Evolutionary conservation across 1,140 invertebrate species (phyloP).

Genomic region (Latrodectus geometricus): DNA sequence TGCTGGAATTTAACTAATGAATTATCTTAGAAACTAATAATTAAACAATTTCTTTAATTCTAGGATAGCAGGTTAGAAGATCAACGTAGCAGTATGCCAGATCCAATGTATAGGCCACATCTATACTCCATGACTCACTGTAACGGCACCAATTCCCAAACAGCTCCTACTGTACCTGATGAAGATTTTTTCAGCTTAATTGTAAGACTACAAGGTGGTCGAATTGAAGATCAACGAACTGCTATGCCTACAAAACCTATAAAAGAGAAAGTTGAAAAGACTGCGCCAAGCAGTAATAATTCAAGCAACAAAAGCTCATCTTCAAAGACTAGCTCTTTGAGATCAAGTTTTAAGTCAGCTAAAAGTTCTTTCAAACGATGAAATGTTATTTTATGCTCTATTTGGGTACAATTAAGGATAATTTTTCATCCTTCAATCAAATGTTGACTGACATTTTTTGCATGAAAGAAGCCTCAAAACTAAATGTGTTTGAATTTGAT

Average conservation of each 20-base stretch:
- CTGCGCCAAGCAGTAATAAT: conserved; percentile 16
- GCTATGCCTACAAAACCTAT: conserved; percentile 55
- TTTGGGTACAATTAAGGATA: no score
- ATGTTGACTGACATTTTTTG: no score
- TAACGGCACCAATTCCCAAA: conserved; percentile 29
- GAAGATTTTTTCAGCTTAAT: conserved; percentile 97
- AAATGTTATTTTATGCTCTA: neutral
- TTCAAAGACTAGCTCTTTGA: conserved; percentile 34
- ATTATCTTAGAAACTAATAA: no score
- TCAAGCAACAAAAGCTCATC: conserved; percentile 3
- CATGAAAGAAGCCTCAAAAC: no score
- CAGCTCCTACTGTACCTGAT: conserved; percentile 86
- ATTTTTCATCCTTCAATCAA: no score
- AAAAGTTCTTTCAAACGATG: conserved; percentile 50
- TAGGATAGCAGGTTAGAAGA: conserved; percentile 91
- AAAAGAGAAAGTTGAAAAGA: conserved; percentile 15
- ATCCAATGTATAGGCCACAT: neutral
- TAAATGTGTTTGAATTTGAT: no score
- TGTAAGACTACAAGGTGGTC: conserved; percentile 89
- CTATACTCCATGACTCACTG: conserved; percentile 48
- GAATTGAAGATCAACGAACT: conserved; percentile 92
- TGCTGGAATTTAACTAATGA: no score
- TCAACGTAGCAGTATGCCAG: conserved; percentile 78
- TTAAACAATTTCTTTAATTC: conserved; percentile 18
- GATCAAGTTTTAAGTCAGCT: conserved; percentile 45